Evolutionary conservation across 30 jellyfish, hydroid and myxozoan genomes (phyloP).

Genomic region (Mastigias papua): DNA sequence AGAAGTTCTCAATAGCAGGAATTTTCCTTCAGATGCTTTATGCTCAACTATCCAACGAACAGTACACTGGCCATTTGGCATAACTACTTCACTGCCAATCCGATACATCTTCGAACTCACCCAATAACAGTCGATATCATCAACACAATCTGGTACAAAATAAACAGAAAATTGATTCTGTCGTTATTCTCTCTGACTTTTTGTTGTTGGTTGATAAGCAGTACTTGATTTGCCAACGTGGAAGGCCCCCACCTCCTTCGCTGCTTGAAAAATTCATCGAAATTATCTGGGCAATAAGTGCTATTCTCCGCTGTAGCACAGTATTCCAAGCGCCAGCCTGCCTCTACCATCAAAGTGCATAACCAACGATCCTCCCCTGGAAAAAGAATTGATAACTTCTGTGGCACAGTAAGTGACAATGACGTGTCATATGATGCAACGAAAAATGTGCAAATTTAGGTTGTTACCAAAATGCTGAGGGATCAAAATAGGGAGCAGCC

Average conservation of each 20-base stretch:
- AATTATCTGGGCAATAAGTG: slow-evolving; percentile 95
- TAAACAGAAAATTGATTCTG: slow-evolving; percentile 74
- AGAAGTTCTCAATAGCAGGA: no score
- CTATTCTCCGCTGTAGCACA: slow-evolving; percentile 93
- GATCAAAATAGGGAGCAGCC: no score
- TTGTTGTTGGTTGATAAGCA: slow-evolving; percentile 65
- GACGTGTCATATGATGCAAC: no score
- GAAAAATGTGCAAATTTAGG: no score
- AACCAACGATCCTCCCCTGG: slow-evolving; percentile 99
- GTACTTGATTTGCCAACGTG: slow-evolving; percentile 86
- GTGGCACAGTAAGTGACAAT: no score
- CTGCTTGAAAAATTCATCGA: slow-evolving; percentile 94
- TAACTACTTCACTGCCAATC: no score
- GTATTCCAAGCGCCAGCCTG: slow-evolving; percentile 96
- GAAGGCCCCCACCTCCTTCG: slow-evolving; percentile 98
- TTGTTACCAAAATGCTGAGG: no score
- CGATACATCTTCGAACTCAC: no score
- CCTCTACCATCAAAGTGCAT: slow-evolving; percentile 93
- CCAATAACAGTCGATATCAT: slow-evolving; percentile 91
- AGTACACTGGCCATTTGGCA: no score
- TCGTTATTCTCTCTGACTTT: slow-evolving; percentile 81
- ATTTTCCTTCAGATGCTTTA: no score
- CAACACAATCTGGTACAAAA: slow-evolving; percentile 79
- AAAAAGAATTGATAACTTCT: no score
- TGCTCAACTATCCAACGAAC: no score